A percentile compares a stretch with the other conserved stretches of the same genome.
Conservation (phyloP, 1,140 invertebrate genomes). For the Oscheius sp. region DNA sequence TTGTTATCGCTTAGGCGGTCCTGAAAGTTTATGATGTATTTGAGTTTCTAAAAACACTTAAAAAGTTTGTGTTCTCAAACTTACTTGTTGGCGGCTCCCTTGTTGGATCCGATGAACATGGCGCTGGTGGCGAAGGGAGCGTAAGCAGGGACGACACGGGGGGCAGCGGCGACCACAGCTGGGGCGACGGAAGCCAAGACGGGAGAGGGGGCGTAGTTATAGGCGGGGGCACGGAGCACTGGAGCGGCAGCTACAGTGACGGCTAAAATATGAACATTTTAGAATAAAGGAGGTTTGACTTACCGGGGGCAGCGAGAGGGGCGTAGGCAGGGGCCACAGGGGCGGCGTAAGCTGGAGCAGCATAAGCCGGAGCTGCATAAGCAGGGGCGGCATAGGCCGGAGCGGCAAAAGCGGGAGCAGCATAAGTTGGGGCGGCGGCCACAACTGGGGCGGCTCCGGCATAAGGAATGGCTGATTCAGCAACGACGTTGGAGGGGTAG, state of each 20-base stretch:
- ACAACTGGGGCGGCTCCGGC: no score
- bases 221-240: neutral
- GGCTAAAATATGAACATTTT: no score
- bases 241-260: no score
- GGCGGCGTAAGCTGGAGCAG: neutral
- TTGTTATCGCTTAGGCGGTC: no score
- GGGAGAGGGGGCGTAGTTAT: slow-evolving; percentile 4
- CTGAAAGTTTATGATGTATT: no score
- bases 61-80: no score
- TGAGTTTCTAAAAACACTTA: no score
- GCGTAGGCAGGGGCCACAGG: no score
- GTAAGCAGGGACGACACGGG: slow-evolving; percentile 25
- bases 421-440: no score
- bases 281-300: no score
- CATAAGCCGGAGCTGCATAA: neutral
- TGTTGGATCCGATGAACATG: slow-evolving; percentile 36
- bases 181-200: slow-evolving; percentile 24
- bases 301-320: neutral
- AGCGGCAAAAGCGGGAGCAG: neutral
- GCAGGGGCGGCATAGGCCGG: neutral
- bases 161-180: slow-evolving; percentile 19
- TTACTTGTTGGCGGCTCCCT: no score
- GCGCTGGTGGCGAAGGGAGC: slow-evolving; percentile 24
- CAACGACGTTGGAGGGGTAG: neutral
- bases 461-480: no score